These are phyloP conservation scores for Mastomys coucha DNA, from an alignment of 2,113 vertebrate species.

Conservation along the genomic window DNA sequence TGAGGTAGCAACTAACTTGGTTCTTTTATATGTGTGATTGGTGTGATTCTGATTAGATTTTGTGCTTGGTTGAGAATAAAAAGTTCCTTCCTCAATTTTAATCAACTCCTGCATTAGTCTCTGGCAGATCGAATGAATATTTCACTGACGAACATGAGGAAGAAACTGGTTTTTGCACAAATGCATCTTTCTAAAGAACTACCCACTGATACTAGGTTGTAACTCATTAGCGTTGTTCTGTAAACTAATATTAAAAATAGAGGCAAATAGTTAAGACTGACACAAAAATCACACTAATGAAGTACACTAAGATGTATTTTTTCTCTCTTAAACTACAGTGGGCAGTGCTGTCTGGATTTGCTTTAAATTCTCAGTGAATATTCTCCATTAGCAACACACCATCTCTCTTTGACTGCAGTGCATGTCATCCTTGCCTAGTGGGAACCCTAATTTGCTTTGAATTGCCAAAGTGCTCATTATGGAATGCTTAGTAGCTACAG, in stretches of 20 bases:
- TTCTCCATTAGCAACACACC: constrained; percentile 83
- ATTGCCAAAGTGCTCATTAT: constrained; percentile 90
- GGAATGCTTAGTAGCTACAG: constrained; percentile 88
- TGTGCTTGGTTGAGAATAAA: constrained; percentile 68
- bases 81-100: constrained; percentile 63
- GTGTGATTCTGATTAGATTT: constrained; percentile 66
- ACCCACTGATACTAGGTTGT: constrained; percentile 45
- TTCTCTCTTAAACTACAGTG: background rate
- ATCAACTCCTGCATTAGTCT: constrained; percentile 38
- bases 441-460: constrained; percentile 89
- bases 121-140: background rate
- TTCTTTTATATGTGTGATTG: constrained; percentile 45
- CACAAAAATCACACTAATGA: constrained; percentile 74
- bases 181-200: constrained; percentile 32
- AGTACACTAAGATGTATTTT: constrained; percentile 48
- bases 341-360: constrained; percentile 55
- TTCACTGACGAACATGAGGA: background rate
- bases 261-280: constrained; percentile 47
- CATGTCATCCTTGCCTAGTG: constrained; percentile 85
- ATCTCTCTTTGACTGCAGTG: constrained; percentile 83
- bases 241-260: constrained; percentile 63
- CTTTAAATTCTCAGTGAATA: constrained; percentile 78
- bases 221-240: constrained; percentile 74
- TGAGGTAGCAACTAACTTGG: constrained; percentile 37
- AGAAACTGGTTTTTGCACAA: background rate